phyloP scores from a whole-genome alignment of 2,888 invertebrate species.

The Aporophyla nigra region DNA sequence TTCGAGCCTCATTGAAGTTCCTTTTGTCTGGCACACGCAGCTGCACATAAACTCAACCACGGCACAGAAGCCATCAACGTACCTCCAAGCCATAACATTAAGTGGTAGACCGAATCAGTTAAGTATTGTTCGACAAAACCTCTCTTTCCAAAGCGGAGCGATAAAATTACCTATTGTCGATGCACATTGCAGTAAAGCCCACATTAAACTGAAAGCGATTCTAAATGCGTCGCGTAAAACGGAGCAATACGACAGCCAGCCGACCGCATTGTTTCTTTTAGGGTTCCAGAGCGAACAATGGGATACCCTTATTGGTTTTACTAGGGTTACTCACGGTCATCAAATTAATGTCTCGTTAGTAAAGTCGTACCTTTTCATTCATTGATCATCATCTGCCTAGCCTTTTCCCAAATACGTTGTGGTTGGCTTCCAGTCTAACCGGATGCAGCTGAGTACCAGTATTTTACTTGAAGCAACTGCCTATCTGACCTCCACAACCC shows the following conservation, averaged over 20 bases:
- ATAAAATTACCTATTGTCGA: slow-evolving; percentile 87
- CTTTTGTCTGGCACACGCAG: slow-evolving; percentile 46
- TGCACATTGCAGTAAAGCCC: slow-evolving; percentile 79
- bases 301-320: background rate
- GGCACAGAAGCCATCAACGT: slow-evolving; percentile 49
- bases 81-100: slow-evolving; percentile 56
- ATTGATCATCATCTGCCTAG: no score
- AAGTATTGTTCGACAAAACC: slow-evolving; percentile 73
- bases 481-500: no score
- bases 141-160: slow-evolving; percentile 74
- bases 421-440: no score
- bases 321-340: background rate
- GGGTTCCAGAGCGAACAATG: slow-evolving; percentile 16
- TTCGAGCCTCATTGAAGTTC: slow-evolving; percentile 26
- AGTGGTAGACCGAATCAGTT: slow-evolving; percentile 67
- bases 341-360: background rate
- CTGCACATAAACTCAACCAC: slow-evolving; percentile 40
- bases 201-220: slow-evolving; percentile 86
- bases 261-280: slow-evolving; percentile 68
- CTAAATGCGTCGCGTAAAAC: slow-evolving; percentile 82
- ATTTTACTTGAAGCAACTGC: no score
- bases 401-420: no score
- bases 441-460: no score
- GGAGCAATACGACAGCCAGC: slow-evolving; percentile 68
- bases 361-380: background rate